These are phyloP conservation scores for Sepiola atlantica DNA, from an alignment of 2,888 invertebrate species.

Conservation along the genomic window DNA sequence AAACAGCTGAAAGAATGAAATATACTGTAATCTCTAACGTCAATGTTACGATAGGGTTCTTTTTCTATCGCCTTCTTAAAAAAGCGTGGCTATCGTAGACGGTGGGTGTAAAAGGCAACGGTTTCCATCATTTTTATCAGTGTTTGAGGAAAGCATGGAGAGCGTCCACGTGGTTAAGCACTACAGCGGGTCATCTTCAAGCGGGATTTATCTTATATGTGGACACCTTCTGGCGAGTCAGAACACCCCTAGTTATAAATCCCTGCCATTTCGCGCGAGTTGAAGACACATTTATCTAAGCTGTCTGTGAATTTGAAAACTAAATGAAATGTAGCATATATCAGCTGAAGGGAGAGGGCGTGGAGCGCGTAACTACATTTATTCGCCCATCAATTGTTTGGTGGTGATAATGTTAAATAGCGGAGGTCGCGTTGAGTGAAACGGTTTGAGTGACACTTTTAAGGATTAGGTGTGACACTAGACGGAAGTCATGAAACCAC, in stretches of 20 bases:
- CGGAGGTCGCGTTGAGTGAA: no score
- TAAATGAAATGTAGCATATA: background rate
- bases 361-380: background rate
- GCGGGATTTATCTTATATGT: background rate
- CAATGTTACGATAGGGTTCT: background rate
- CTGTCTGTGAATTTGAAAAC: background rate
- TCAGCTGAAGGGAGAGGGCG: background rate
- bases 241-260: background rate
- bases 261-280: background rate
- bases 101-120: background rate
- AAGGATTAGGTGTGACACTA: no score
- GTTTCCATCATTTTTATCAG: background rate
- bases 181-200: background rate
- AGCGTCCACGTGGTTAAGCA: background rate
- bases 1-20: background rate
- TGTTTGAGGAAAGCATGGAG: background rate
- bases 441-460: no score
- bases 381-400: background rate
- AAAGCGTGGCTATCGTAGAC: background rate
- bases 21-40: background rate
- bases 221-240: background rate
- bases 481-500: no score
- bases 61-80: background rate
- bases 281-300: slow-evolving; percentile 2
- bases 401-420: no score